phyloP scores from a whole-genome alignment of 2,113 vertebrate species.

The Emydocephalus ijimae region DNA sequence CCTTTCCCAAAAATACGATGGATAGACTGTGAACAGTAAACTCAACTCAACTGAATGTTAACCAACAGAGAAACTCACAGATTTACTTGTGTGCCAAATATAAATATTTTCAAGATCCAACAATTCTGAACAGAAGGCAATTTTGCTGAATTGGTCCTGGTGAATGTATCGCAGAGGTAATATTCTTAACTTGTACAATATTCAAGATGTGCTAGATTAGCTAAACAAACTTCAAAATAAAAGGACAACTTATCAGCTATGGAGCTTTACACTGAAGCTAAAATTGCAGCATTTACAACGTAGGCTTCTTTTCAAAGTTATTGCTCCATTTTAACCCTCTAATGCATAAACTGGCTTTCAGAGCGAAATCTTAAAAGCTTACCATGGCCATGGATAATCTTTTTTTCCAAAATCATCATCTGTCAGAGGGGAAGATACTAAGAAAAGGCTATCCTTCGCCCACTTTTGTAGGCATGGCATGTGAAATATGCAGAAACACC shows the following conservation, averaged over 20 bases:
- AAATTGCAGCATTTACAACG: not conserved
- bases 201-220: constrained; percentile 1
- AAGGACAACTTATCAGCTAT: not conserved
- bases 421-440: constrained; percentile 83
- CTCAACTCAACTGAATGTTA: not conserved
- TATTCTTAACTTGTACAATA: not conserved
- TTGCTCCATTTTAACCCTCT: not conserved
- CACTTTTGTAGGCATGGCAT: constrained; percentile 95
- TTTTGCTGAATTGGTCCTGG: not conserved
- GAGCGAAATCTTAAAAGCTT: constrained; percentile 48
- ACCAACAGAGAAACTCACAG: not conserved
- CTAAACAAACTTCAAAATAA: not conserved
- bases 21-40: not conserved
- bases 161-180: not conserved
- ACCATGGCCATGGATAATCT: constrained; percentile 96
- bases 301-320: not conserved
- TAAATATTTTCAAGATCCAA: not conserved
- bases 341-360: not conserved
- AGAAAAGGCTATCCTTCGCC: constrained; percentile 91
- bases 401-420: constrained; percentile 90
- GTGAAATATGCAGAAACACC: constrained; percentile 96
- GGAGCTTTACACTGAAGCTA: not conserved
- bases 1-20: not conserved
- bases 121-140: not conserved
- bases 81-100: not conserved